These are phyloP conservation scores for Drosophila willistoni DNA, from an alignment of 1,140 invertebrate genomes.

Conservation along the genomic window DNA sequence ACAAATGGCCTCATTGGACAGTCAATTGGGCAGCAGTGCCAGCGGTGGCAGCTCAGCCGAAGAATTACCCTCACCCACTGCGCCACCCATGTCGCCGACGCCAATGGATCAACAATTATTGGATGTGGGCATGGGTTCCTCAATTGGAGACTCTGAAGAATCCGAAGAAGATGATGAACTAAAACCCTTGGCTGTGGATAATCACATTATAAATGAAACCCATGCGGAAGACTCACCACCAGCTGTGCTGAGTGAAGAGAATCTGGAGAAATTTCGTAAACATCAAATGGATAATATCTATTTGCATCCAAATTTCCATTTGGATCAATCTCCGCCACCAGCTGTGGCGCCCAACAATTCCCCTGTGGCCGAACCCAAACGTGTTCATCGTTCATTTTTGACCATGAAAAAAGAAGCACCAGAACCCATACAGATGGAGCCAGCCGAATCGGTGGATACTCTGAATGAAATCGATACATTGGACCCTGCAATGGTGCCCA, in stretches of 20 bases:
- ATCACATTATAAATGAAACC: constrained; percentile 70
- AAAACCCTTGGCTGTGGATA: constrained; percentile 79
- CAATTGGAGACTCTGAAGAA: constrained; percentile 76
- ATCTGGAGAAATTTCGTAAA: constrained; percentile 74
- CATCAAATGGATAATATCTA: constrained; percentile 79
- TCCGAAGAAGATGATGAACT: constrained; percentile 81
- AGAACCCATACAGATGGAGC: background rate
- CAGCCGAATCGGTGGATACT: constrained; percentile 11
- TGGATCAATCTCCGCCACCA: constrained; percentile 66
- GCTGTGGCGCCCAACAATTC: constrained; percentile 66
- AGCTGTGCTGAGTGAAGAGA: constrained; percentile 70
- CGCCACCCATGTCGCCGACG: constrained; percentile 66
- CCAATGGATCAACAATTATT: constrained; percentile 50
- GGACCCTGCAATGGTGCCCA: constrained; percentile 83
- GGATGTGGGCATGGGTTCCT: constrained; percentile 79
- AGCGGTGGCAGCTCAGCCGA: constrained; percentile 46
- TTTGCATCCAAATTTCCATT: constrained; percentile 74
- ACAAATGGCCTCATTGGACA: constrained; percentile 68
- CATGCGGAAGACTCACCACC: constrained; percentile 46
- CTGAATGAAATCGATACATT: constrained; percentile 72
- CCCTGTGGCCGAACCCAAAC: constrained; percentile 57
- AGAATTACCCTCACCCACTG: constrained; percentile 49
- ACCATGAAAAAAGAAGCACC: constrained; percentile 63
- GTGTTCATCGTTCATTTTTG: constrained; percentile 73
- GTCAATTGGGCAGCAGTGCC: constrained; percentile 72